These are phyloP conservation scores for Avahi laniger DNA, from an alignment of 2,797 vertebrate species.

Conservation along the genomic window DNA sequence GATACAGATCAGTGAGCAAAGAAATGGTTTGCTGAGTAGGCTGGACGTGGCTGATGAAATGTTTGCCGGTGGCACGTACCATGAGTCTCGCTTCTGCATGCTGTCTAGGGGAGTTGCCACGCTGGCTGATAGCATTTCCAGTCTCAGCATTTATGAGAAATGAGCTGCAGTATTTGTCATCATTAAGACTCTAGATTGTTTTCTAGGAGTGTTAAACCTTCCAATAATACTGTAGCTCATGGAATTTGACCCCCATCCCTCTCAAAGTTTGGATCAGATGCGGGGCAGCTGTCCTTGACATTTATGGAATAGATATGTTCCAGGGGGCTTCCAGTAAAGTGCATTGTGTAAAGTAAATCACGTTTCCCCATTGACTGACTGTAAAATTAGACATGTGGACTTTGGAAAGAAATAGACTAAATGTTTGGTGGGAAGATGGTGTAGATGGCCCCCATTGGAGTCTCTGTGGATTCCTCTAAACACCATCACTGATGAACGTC, in stretches of 20 bases:
- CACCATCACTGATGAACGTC: not conserved
- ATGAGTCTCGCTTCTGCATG: not conserved
- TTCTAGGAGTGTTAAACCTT: slow-evolving; percentile 41
- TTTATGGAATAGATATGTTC: not conserved
- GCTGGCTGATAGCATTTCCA: not conserved
- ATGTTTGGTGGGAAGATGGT: not conserved
- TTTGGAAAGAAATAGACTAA: not conserved
- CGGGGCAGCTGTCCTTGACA: not conserved
- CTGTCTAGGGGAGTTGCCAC: not conserved
- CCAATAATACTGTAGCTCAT: slow-evolving; percentile 23
- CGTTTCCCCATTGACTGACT: not conserved
- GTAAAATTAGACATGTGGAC: not conserved
- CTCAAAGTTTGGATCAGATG: slow-evolving; percentile 14
- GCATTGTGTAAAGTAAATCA: slow-evolving; percentile 2
- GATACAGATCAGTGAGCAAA: slow-evolving; percentile 68
- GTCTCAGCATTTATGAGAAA: slow-evolving; percentile 1
- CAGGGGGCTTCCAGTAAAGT: not conserved
- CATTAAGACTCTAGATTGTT: slow-evolving; percentile 44
- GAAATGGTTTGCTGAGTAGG: slow-evolving; percentile 61
- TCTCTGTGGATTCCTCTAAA: not conserved
- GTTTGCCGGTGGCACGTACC: not conserved
- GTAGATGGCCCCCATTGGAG: not conserved
- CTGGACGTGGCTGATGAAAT: slow-evolving; percentile 25
- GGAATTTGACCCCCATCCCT: slow-evolving; percentile 33
- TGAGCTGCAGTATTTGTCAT: slow-evolving; percentile 21